These are phyloP conservation scores for Panthera uncia DNA, from an alignment of 2,113 vertebrate species.

Conservation along the genomic window DNA sequence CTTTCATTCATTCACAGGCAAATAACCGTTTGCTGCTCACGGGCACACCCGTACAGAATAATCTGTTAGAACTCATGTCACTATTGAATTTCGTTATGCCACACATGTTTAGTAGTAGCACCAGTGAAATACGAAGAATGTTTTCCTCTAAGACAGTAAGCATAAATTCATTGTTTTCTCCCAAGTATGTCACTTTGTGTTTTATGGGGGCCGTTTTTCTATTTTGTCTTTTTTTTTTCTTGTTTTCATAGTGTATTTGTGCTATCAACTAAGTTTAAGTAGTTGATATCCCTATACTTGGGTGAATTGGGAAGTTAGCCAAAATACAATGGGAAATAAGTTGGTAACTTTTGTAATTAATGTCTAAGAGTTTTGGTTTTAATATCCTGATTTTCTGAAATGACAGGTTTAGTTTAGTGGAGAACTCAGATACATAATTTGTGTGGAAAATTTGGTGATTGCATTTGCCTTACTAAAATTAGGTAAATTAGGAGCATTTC, in stretches of 20 bases:
- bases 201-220: background rate
- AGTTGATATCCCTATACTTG: background rate
- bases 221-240: background rate
- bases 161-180: background rate
- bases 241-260: background rate
- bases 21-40: slow-evolving; percentile 94
- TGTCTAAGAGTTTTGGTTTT: background rate
- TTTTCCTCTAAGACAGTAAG: slow-evolving; percentile 94
- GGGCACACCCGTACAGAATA: slow-evolving; percentile 97
- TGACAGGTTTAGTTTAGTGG: background rate
- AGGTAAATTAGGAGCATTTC: background rate
- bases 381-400: background rate
- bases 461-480: background rate
- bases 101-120: slow-evolving; percentile 97
- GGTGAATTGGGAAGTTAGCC: background rate
- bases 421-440: background rate
- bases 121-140: slow-evolving; percentile 94
- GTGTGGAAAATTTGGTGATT: background rate
- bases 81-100: slow-evolving; percentile 99
- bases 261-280: slow-evolving; percentile 10
- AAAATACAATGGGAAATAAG: background rate
- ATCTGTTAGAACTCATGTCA: slow-evolving; percentile 96
- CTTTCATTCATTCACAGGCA: slow-evolving; percentile 84
- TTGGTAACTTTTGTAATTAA: background rate
- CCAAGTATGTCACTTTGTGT: background rate